phyloP scores from a whole-genome alignment of 2,888 invertebrate genomes.

The Formica aserva region DNA sequence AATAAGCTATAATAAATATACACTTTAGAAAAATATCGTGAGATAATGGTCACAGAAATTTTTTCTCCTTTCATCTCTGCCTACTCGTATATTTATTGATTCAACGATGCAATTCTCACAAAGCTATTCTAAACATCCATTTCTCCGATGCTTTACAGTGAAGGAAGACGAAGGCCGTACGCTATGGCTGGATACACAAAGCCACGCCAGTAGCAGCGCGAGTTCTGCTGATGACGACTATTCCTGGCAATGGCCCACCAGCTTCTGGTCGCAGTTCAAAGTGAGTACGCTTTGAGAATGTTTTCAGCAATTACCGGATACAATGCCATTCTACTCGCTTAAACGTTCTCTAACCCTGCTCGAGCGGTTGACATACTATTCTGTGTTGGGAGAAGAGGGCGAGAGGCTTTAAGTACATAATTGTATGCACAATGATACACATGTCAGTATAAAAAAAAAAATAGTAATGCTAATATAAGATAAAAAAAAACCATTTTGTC shows the following conservation, averaged over 20 bases:
- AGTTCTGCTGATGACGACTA: slow-evolving; percentile 90
- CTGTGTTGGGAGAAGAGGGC: background rate
- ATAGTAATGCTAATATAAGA: background rate
- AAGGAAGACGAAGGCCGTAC: slow-evolving; percentile 89
- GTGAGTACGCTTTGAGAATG: slow-evolving; percentile 81
- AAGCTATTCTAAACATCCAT: slow-evolving; percentile 35
- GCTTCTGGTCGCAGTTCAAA: slow-evolving; percentile 92
- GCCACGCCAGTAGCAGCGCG: slow-evolving; percentile 89
- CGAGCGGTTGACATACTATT: background rate
- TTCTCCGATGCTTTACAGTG: slow-evolving; percentile 80
- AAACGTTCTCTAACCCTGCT: background rate
- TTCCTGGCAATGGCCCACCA: slow-evolving; percentile 91
- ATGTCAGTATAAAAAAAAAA: background rate
- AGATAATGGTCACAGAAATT: background rate
- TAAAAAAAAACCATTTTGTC: background rate
- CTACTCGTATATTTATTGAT: slow-evolving; percentile 19
- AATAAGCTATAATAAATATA: background rate
- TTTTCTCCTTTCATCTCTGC: background rate
- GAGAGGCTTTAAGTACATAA: background rate
- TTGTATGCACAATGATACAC: background rate
- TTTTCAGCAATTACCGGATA: slow-evolving; percentile 35
- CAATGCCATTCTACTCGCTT: slow-evolving; percentile 27
- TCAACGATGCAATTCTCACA: slow-evolving; percentile 29
- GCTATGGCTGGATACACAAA: slow-evolving; percentile 90
- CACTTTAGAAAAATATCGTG: background rate